Evolutionary conservation across 2,113 vertebrate species (phyloP).

Genomic region (Pelvicachromis taeniatus): DNA sequence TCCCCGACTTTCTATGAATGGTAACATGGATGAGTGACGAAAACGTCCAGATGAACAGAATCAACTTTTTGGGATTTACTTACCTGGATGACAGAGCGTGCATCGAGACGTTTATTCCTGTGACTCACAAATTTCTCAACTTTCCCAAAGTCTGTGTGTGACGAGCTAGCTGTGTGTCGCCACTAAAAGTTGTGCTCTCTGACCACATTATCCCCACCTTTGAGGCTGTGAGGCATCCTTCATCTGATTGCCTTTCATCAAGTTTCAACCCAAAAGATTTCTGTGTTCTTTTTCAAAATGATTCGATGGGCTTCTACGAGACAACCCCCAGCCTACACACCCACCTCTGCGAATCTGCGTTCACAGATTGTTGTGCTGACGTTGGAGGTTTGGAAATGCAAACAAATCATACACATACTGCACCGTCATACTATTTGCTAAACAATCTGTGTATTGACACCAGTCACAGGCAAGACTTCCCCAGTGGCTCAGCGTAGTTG

Average conservation of each 20-base stretch:
- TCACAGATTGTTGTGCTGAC: not conserved
- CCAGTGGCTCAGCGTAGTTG: conserved; percentile 3
- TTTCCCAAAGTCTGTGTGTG: not conserved
- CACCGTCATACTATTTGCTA: not conserved
- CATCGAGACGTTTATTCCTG: not conserved
- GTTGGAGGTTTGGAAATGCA: not conserved
- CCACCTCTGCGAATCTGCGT: not conserved
- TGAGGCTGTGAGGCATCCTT: not conserved
- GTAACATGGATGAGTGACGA: too few relatives aligned
- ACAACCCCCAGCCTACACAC: accelerated
- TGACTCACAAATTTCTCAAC: not conserved
- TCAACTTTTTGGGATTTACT: too few relatives aligned
- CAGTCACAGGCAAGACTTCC: not conserved
- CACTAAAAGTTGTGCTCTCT: not conserved
- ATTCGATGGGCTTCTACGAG: not conserved
- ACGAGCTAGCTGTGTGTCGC: not conserved
- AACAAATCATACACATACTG: not conserved
- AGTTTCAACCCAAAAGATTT: not conserved
- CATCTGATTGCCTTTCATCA: not conserved
- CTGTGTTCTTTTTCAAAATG: not conserved
- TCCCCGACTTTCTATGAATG: too few relatives aligned
- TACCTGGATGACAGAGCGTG: too few relatives aligned
- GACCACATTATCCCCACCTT: accelerated
- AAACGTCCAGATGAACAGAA: too few relatives aligned
- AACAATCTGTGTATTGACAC: not conserved